Evolutionary conservation across 2,113 vertebrate genomes (phyloP).

Genomic region (Ictalurus punctatus): DNA sequence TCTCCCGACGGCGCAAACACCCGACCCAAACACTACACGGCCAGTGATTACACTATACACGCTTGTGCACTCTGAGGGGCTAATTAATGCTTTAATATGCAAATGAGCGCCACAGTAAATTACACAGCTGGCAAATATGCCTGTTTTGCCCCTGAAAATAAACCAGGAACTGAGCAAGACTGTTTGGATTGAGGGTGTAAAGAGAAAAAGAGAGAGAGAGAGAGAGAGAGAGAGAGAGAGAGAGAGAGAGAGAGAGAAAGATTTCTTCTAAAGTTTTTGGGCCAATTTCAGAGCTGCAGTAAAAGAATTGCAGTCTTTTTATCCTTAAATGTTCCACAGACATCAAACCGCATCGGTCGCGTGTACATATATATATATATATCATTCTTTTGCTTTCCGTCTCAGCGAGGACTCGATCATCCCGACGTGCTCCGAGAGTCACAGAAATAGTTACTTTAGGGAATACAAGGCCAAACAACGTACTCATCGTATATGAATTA

Average conservation of each 20-base stretch:
- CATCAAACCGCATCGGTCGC: background rate
- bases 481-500: background rate
- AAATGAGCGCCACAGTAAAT: constrained; percentile 95
- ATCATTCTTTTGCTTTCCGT: background rate
- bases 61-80: constrained; percentile 91
- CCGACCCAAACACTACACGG: constrained; percentile 75
- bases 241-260: background rate
- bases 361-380: no score
- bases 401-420: background rate
- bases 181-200: constrained; percentile 64
- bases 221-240: background rate
- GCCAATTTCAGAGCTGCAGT: background rate
- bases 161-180: constrained; percentile 71
- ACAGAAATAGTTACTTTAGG: no score
- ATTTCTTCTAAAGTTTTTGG: constrained; percentile 13
- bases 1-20: constrained; percentile 62
- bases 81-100: constrained; percentile 99
- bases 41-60: constrained; percentile 82
- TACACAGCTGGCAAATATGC: constrained; percentile 98
- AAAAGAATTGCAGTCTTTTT: background rate
- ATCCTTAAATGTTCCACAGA: background rate
- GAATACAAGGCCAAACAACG: background rate
- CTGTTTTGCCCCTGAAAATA: constrained; percentile 84
- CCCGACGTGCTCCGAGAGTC: background rate
- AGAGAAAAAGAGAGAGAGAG: constrained; percentile 48